Base-by-base conservation (phyloP, 2,888 invertebrate species). In the Homarus gammarus region DNA sequence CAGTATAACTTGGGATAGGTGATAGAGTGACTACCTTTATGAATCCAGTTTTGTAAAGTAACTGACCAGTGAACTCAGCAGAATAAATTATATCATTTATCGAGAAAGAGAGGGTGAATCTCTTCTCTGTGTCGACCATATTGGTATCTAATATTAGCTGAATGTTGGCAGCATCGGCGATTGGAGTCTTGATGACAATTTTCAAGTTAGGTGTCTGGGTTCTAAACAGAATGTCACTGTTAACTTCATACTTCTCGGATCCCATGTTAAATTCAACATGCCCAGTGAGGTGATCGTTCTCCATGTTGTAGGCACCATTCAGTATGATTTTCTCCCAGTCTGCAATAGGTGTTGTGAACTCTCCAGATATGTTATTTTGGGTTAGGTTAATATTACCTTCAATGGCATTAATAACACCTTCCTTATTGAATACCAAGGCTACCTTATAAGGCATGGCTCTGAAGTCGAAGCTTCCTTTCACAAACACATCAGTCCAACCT, bases 241-340 rank as follows among this genome's bases (percentile, higher is more conserved):
- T 79, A 27, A 85, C 33, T 27, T 78, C 73, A 68, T 70, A 89
- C 22, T 44, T 81, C 18, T 89, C 73, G 44, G 61, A 33, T 12
- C 44, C 78, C 22, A 73, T 73, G 33, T 15, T 79, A 27, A 85
- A 61, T 27, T 73, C 73, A 3, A 81, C 18, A n/a, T 49, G 33
- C 0, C 70, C 79, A 31, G 73, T 44, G 15, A 85, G 44, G 27
- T 27, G 73, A 18, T 72, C 33, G 18, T 85, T 33, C 10, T 40
- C 40, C 18, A 33, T 6, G 64, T 51, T 40, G 61, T 89, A 89
- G 56, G 51, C 56, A 18, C 84, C 89, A 49, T 73, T 79, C 33
- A 89, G 22, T n/a, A 18, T 72, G 12, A 89, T 31, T n/a, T 31
- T 68, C 72, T 89, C 89, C 85, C 84, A 89, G 8, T 64, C 85